A percentile compares a stretch with the other conserved stretches of the same genome.
Conservation (phyloP, 2,113 vertebrate species). For the Cyanoderma ruficeps region DNA sequence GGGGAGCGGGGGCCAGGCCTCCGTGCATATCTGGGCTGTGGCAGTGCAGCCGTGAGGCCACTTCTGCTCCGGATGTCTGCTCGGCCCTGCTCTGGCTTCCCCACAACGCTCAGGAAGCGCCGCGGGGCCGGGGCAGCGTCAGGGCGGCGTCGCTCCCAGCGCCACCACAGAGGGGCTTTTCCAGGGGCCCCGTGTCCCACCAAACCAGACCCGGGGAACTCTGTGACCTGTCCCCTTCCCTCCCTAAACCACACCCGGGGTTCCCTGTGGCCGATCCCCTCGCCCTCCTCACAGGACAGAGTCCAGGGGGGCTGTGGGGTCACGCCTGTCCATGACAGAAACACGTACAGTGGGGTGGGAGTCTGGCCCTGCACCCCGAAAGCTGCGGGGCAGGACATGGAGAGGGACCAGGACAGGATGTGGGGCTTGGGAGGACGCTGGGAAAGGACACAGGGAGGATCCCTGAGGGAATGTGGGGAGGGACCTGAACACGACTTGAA, state of each 20-base stretch:
- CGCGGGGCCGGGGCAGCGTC: neutral
- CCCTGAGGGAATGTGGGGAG: neutral
- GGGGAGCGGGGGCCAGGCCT: fast-evolving
- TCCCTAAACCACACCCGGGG: no score
- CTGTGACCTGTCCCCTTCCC: neutral
- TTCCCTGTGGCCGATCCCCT: neutral
- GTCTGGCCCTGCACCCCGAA: fast-evolving
- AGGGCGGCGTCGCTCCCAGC: neutral
- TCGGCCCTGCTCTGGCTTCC: neutral
- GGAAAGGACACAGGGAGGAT: neutral
- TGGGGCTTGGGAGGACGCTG: neutral
- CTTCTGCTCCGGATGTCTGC: conserved; percentile 33
- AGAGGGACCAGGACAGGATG: neutral
- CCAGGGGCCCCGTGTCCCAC: fast-evolving
- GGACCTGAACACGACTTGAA: no score
- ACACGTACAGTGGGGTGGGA: fast-evolving
- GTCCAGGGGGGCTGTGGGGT: fast-evolving
- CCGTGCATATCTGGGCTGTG: neutral
- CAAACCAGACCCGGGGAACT: fast-evolving
- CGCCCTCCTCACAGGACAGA: fast-evolving
- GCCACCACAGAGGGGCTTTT: neutral
- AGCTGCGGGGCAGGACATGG: neutral
- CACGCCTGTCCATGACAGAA: neutral
- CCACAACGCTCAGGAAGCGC: neutral
- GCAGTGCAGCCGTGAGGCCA: neutral